Evolutionary conservation across 1,140 invertebrate species (phyloP), one percentile per base, ranked within the genome.

Genomic region (Camponotus vicinus): DNA sequence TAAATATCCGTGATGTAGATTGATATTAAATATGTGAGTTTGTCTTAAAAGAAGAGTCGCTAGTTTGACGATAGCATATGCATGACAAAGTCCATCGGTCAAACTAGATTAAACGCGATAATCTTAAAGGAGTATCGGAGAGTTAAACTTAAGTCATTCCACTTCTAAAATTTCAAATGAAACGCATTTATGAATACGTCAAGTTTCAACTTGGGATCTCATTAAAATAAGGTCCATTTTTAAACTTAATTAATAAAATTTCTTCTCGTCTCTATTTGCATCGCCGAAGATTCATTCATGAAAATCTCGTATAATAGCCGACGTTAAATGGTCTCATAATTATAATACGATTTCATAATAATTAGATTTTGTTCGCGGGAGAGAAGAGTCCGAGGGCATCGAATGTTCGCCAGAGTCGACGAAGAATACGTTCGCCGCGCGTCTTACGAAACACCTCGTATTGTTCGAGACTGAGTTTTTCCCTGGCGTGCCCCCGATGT

Each of bases 201-300:
- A 57, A 73, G 21, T 49, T 61, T 61, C 37, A 83, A 45, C 69
- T 83, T 61, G 32, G 40, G 69, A 27, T 27, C 79, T 70, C 55
- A 75, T 83, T 73, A 61, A 73, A 73, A 83, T 83, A 83, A 83
- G 59, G 55, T 64, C 52, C 69, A 83, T 73, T 59, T 73, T 59
- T 49, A 49, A 61, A 83, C 71, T 82, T 82, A 82, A 73, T 83
- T 73, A 73, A 83, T 59, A 61, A 61, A 66, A 61, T 61, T 82
- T 67, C 3, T 34, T 52, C 21, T 42, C 27, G 27, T 61, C 79
- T 82, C 79, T 82, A 82, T 82, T 82, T 73, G 79, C 52, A 73
- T 82, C 55, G 18, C 5, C 67, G 67, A 45, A 34, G 37, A 40
- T 82, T 82, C 79, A 82, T 73, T 82, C 67, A 61, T 59, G 52